Base-by-base conservation (phyloP, 2,888 invertebrate genomes). In the Biston stratarius region DNA sequence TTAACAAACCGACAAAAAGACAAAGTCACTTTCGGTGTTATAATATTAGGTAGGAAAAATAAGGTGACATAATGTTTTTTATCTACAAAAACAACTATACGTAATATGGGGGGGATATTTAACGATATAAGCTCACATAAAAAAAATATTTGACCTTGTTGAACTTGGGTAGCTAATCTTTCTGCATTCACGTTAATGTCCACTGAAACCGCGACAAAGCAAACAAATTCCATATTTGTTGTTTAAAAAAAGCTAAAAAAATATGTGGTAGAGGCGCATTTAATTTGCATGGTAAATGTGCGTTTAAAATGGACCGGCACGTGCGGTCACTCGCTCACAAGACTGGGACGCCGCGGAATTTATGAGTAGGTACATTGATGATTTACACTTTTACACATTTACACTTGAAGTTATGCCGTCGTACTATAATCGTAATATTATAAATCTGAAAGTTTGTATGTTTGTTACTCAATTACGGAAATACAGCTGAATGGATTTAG, bases 271-370 rank as follows among this genome's bases (percentile, higher is more conserved):
- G 83, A 82, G 86, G 84, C 86, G 55, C 89, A 87, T 87, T 89
- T 90, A 84, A 94, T 94, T 94, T 92, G 88, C 90, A 94, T 94
- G 80, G 87, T 90, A 94, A 94, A 91, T 88, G 87, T 80, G 83
- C 88, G 89, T 87, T 94, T 94, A 92, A 92, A 89, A 94, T 94
- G 94, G 86, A 82, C 77, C 84, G 92, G 85, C 94, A 94, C 94
- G 94, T 84, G 85, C 93, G 88, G 77, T 76, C 81, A 80, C 74
- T 83, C 82, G 78, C 80, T 80, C 83, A 81, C 81, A 88, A 87
- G 87, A 86, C 83, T 80, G 75, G 81, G 58, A 72, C 72, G 75
- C 75, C 48, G 47, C 49, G 63, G 49, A 64, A 63, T 51, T 60
- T 53, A 60, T 58, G 59, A 11, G 10, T 36, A 12, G n/a, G n/a